Base-by-base conservation (phyloP, 2,113 vertebrate species). In the Syngnathus typhle region DNA sequence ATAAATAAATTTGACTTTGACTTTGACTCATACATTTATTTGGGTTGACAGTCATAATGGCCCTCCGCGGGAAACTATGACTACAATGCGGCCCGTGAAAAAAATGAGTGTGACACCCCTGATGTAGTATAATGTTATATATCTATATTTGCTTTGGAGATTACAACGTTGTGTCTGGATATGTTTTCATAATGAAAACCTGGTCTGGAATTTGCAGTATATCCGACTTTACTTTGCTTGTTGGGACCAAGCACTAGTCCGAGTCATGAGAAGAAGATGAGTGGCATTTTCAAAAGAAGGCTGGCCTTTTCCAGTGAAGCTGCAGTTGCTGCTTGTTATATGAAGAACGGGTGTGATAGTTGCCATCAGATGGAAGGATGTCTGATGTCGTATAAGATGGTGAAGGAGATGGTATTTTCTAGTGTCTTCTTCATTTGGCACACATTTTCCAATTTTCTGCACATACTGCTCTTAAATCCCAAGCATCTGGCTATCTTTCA, bases 181-280 rank as follows among this genome's bases (percentile, higher is more conserved):
- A 59, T 71, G 65, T 61, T 60, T 60, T 41, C 59, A 41, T 12
- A 1, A 54, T 23, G 52, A 54, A 11, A 69, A 73, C 70, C 56
- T 9, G 58, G 38, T 73, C 55, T 71, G 80, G 47, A 71, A 72
- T 77, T 75, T 18, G 38, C 18, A 19, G 16, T 75, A 39, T 38
- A 74, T 46, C 62, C 60, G 21, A 68, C 51, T 81, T 79, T 72
- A 65, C 77, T 79, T 76, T 71, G 65, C 51, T 44, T 56, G 66
- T 43, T 58, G 39, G 59, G 15, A 19, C 64, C 51, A 59, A 73
- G 19, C 60, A 60, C 66, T 61, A 54, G 46, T 69, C 37, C 64
- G 37, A 74, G 68, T 64, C 56, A 61, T 54, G 59, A 66, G 59
- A 64, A 58, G 60, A 60, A 71, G 69, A 72, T 47, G 58, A 62